These are phyloP conservation scores for Sinocyclocheilus grahami DNA, from an alignment of 2,113 vertebrate species.

Conservation along the genomic window DNA sequence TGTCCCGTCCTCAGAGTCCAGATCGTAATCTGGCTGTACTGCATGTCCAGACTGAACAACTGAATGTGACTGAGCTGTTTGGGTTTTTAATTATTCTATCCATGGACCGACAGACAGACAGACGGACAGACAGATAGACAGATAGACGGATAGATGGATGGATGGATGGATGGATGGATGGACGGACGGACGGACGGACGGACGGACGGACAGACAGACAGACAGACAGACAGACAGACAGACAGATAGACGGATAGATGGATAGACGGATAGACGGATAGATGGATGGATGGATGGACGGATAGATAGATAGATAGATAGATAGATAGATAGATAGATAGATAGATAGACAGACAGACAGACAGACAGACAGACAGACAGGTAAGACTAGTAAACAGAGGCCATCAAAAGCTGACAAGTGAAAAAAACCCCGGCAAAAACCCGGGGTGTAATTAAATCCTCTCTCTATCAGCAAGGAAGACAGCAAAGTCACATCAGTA, in stretches of 20 bases:
- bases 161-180: neutral
- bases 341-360: neutral
- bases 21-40: neutral
- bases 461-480: slow-evolving; percentile 54
- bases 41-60: neutral
- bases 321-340: neutral
- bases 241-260: too few species aligned
- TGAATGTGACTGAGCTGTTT: neutral
- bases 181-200: neutral
- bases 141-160: too few species aligned
- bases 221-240: neutral
- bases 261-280: too few species aligned
- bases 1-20: neutral
- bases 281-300: too few species aligned
- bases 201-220: neutral
- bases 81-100: neutral
- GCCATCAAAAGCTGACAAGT: neutral
- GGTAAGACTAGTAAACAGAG: neutral
- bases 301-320: too few species aligned
- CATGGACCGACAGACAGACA: neutral
- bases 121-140: too few species aligned
- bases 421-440: neutral
- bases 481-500: slow-evolving; percentile 49
- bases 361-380: neutral
- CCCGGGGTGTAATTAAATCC: slow-evolving; percentile 66